Evolutionary conservation across 2,797 vertebrate genomes (phyloP), one percentile per base, ranked within the genome.

Genomic region (Epinephelus malabaricus): DNA sequence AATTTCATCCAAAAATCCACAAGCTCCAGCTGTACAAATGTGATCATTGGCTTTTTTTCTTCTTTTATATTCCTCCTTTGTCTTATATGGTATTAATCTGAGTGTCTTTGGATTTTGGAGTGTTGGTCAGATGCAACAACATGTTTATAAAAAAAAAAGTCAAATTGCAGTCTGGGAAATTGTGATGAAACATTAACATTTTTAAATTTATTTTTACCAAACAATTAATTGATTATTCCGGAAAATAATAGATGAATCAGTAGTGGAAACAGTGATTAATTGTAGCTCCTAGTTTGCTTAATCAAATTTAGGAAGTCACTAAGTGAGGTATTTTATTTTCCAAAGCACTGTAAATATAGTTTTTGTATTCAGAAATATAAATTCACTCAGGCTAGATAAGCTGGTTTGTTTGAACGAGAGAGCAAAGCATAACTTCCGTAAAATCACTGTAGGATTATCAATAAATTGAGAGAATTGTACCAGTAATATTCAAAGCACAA

Each of bases 371-470:
- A 43, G 50, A 67, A 50, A 64, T 69, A 25, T 25, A 51, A 38
- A 43, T 43, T 60, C 8, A 58, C 27, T 68, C 7, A 46, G 7
- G 17, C 50, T 40, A 38, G 17, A 15, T 13, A 23, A 43, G 5
- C 43, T 9, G 2, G 2, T 61, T 49, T 18, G 14, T 12, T 30
- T 63, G 34, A 58, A 17, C 30, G 19, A 34, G 19, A 19, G n/a
- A 68, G 38, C 9, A 21, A 0, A 60, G 3, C 30, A 56, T 30
- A 23, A 63, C 10, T 19, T 77, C n/a, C 3, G 15, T 63, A 53
- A 81, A 81, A 51, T 66, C 45, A 38, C 23, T 30, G 3, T 47
- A 30, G 8, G 17, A 27, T 23, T 58, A 66, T 56, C 30, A 71
- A 60, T 54, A 40, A 53, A 68, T 50, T 66, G 2, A 69, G 5